Conservation (phyloP, 2,113 vertebrate genomes). For the Boulengeromyrus knoepffleri region DNA sequence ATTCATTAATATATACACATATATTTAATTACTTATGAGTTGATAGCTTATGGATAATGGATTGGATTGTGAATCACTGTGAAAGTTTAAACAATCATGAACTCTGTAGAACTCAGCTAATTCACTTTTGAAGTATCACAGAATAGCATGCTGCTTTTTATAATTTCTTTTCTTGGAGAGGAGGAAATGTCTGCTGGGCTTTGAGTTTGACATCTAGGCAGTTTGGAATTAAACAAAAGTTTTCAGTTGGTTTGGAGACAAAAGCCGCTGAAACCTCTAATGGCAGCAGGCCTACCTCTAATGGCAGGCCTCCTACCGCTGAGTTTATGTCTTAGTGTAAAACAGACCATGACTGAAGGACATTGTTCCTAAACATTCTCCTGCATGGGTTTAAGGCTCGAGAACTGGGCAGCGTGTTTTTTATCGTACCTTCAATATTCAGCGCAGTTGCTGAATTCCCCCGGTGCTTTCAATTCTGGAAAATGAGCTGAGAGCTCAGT, state of each 20-base stretch:
- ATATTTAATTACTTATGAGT: background rate
- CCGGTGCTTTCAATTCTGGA: background rate
- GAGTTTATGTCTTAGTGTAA: background rate
- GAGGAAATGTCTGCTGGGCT: constrained; percentile 13
- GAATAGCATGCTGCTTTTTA: background rate
- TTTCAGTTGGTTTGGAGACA: background rate
- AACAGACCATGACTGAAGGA: background rate
- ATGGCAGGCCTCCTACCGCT: background rate
- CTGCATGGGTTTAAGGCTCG: constrained; percentile 13
- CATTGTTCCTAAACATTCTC: constrained; percentile 1
- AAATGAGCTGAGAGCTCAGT: background rate
- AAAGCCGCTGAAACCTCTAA: background rate
- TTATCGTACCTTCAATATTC: background rate
- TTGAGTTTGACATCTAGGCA: constrained; percentile 11
- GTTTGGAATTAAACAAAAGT: constrained; percentile 7
- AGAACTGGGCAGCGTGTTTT: constrained; percentile 2
- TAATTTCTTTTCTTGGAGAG: background rate
- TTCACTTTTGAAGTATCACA: constrained; percentile 1
- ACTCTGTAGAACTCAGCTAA: background rate
- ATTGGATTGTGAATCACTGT: background rate
- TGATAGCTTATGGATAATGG: background rate
- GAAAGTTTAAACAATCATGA: background rate
- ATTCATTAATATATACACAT: background rate
- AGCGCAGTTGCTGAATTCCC: background rate
- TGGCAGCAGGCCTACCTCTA: background rate